Conservation (phyloP, 2,113 vertebrate species). For the Genyomyrus donnyi region DNA sequence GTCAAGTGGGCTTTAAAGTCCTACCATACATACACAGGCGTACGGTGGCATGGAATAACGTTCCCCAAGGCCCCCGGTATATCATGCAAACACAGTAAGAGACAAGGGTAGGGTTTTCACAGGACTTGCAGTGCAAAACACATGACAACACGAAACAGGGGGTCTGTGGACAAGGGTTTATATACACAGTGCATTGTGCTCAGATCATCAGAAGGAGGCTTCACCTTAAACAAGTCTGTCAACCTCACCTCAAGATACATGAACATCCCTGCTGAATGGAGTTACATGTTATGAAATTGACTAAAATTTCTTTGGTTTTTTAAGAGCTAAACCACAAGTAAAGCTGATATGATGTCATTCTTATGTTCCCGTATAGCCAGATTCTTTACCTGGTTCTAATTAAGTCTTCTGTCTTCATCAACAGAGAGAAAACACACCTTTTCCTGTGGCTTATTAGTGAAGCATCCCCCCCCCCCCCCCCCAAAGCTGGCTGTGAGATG, state of each 20-base stretch:
- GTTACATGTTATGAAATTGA: background rate
- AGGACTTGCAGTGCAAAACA: background rate
- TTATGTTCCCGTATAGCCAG: background rate
- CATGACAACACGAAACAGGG: background rate
- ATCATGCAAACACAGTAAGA: background rate
- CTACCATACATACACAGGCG: background rate
- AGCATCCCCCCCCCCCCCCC: background rate
- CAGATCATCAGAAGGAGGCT: background rate
- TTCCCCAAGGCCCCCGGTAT: background rate
- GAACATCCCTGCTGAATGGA: background rate
- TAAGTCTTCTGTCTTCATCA: background rate
- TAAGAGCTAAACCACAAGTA: background rate
- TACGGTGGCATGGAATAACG: background rate
- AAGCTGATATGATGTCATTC: background rate
- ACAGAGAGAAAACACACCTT: background rate
- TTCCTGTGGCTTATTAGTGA: slow-evolving; percentile 3
- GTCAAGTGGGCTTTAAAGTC: background rate
- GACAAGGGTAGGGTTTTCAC: background rate
- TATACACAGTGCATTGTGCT: background rate
- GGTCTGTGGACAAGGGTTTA: background rate
- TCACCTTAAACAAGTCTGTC: background rate
- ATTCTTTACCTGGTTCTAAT: background rate
- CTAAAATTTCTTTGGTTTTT: background rate
- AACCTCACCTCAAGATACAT: background rate
- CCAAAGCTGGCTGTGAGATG: slow-evolving; percentile 27